Evolutionary conservation across 37 sponge, comb jelly and placozoan species (phyloP), one percentile per base, ranked within the genome.

Genomic region (Axinella damicornis): DNA sequence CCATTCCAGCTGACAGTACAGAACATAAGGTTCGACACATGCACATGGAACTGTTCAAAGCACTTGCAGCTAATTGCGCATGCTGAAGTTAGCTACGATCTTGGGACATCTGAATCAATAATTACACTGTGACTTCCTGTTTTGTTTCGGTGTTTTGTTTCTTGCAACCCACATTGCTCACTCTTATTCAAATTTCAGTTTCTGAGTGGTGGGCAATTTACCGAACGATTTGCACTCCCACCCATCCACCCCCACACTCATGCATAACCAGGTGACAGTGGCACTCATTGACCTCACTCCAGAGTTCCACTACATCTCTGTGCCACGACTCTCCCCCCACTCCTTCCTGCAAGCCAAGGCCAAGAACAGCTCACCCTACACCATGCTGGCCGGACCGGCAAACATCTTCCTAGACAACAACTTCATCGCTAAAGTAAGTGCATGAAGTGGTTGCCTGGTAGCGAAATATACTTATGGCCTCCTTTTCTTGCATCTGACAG

Each of bases 371-470:
- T 89, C 89, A 2, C 78, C 69, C 6, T 89, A 76, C 78, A 58
- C 89, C 32, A 74, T 89, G 40, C 83, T 89, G 64, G 84, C 83
- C n/a, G 89, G 89, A 34, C 89, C 89, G 12, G 77, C 89, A 6
- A 89, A 89, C 38, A 56, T 89, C 72, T 89, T 89, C 79, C 71
- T 89, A 5, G 89, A 83, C 59, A 82, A 82, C 41, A 89, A 89
- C 84, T 89, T 89, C 56, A 68, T 89, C 6, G 71, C 89, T 20
- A 89, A 89, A 74, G 89, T 89, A 37, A 62, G 39, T 19, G 46
- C 5, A 28, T 46, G 46, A 4, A 12, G 6, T 9, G 9, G 46
- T 9, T 46, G 4, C 46, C 46, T 46, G 46, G 4, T 46, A 12
- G 9, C 46, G 9, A 12, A 9, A 46, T 9, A 12, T 12, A 9